These are phyloP conservation scores for Andrena flavipes DNA, from an alignment of 2,888 invertebrate genomes.

Conservation along the genomic window DNA sequence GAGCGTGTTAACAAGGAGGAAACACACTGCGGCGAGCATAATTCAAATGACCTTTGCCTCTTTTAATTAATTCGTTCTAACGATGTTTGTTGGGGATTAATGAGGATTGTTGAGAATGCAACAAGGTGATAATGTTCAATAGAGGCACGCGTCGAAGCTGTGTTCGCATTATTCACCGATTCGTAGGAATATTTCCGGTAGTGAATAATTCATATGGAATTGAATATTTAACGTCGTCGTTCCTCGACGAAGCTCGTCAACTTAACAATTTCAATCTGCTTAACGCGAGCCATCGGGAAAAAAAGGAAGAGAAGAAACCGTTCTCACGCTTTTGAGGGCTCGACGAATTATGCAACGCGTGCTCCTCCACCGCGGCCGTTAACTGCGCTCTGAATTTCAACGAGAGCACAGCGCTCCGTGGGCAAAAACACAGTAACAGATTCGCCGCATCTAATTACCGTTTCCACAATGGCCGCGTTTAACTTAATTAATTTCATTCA, in stretches of 20 bases:
- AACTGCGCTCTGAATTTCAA: constrained; percentile 41
- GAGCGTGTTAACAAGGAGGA: neutral
- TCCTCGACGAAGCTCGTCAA: constrained; percentile 39
- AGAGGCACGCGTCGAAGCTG: constrained; percentile 15
- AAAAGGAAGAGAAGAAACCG: constrained; percentile 8
- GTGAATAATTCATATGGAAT: constrained; percentile 52
- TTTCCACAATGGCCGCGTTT: constrained; percentile 3
- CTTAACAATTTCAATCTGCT: constrained; percentile 52
- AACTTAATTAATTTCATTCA: constrained; percentile 42
- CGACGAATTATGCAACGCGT: constrained; percentile 44
- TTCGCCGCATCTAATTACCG: constrained; percentile 29
- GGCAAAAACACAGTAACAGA: constrained; percentile 35
- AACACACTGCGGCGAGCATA: neutral
- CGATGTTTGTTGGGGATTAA: no score
- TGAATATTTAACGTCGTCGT: constrained; percentile 50
- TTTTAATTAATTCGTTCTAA: constrained; percentile 38
- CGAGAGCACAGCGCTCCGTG: constrained; percentile 22
- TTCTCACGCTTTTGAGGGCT: constrained; percentile 49
- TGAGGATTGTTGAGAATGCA: neutral
- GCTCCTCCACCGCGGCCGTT: constrained; percentile 24
- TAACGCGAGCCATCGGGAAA: constrained; percentile 16
- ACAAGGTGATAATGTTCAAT: neutral
- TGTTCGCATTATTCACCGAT: constrained; percentile 5
- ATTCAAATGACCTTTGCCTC: neutral
- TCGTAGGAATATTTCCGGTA: constrained; percentile 15